Conservation (phyloP, 2,113 vertebrate genomes). For the Leptosomus discolor region DNA sequence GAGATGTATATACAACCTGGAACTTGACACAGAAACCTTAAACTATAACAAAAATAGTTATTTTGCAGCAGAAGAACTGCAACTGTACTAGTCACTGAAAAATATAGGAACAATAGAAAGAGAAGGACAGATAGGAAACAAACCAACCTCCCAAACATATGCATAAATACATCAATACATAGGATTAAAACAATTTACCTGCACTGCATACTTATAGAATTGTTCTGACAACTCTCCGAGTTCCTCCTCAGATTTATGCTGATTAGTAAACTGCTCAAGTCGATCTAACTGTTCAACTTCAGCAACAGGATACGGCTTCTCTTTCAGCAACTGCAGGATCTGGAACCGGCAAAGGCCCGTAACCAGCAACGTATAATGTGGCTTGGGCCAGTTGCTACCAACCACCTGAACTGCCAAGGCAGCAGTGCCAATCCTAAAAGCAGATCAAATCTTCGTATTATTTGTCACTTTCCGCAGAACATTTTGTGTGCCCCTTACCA, state of each 20-base stretch:
- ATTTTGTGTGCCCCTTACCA: background rate
- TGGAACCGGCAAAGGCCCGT: conserved; percentile 93
- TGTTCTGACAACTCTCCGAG: conserved; percentile 85
- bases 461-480: background rate
- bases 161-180: fast-evolving
- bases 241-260: conserved; percentile 74
- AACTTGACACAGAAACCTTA: background rate
- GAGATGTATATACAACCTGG: background rate
- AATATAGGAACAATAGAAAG: fast-evolving
- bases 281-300: conserved; percentile 93
- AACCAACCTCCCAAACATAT: fast-evolving
- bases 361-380: conserved; percentile 92
- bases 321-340: conserved; percentile 82
- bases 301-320: conserved; percentile 88
- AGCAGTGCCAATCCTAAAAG: conserved; percentile 89
- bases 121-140: background rate
- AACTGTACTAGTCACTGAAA: background rate
- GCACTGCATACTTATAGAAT: conserved; percentile 91
- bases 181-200: conserved; percentile 71
- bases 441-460: background rate
- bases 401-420: conserved; percentile 93
- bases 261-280: conserved; percentile 83
- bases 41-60: background rate
- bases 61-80: background rate
- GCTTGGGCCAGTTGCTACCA: conserved; percentile 98